phyloP scores from a whole-genome alignment of 1,140 invertebrate genomes.

The Tetramorium simillimum region DNA sequence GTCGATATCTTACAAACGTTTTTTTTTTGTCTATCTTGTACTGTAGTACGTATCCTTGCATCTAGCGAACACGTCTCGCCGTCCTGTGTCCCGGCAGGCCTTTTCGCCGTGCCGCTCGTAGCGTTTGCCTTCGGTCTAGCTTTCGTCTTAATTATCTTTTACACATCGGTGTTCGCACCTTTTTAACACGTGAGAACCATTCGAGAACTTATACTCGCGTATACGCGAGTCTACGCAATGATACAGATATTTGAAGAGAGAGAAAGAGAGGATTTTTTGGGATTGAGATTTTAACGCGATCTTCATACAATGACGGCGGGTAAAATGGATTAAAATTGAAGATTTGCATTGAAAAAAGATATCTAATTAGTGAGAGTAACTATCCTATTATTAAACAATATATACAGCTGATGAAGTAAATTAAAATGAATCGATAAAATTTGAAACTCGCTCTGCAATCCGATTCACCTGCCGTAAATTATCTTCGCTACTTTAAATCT shows the following conservation, averaged over 20 bases:
- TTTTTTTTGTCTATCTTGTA: slow-evolving; percentile 77
- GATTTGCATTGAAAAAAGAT: background rate
- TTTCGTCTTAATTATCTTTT: background rate
- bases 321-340: slow-evolving; percentile 15
- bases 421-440: background rate
- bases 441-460: background rate
- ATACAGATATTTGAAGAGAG: slow-evolving; percentile 27
- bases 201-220: slow-evolving; percentile 11
- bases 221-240: background rate
- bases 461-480: background rate
- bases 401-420: background rate
- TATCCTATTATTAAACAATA: background rate
- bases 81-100: slow-evolving; percentile 19
- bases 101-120: slow-evolving; percentile 18
- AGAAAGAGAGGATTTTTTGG: slow-evolving; percentile 4
- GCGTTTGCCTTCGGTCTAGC: slow-evolving; percentile 7
- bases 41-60: slow-evolving; percentile 80
- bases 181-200: background rate
- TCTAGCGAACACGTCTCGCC: slow-evolving; percentile 72
- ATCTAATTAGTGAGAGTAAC: background rate
- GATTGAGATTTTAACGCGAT: background rate
- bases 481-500: background rate
- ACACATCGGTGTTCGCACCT: background rate
- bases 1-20: slow-evolving; percentile 81
- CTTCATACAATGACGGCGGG: background rate